These are phyloP conservation scores for Mayetiola destructor DNA, from an alignment of 2,888 invertebrate genomes.

Conservation along the genomic window DNA sequence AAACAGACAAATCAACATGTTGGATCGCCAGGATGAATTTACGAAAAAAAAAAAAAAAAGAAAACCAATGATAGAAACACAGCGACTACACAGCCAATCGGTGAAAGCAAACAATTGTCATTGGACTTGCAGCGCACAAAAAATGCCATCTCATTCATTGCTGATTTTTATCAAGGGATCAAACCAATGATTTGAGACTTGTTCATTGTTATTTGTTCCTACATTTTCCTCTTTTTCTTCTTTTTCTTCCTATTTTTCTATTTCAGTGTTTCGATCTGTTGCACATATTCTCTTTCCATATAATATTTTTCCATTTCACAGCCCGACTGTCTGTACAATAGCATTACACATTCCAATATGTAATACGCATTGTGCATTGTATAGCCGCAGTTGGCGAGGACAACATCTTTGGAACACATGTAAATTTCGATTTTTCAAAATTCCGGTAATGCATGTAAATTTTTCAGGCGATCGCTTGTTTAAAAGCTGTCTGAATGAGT, in stretches of 20 bases:
- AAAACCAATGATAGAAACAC: no score
- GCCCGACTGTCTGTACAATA: no score
- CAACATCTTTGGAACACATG: neutral
- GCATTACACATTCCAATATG: no score
- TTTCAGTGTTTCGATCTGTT: neutral
- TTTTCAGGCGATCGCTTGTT: neutral
- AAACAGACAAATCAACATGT: no score
- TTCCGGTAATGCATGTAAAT: constrained; percentile 2
- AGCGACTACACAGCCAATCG: neutral
- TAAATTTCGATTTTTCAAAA: neutral
- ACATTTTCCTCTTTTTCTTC: constrained; percentile 6
- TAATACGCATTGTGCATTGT: no score
- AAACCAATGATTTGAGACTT: constrained; percentile 1
- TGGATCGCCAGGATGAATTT: no score
- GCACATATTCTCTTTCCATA: neutral
- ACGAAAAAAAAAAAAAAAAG: no score
- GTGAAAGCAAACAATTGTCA: neutral
- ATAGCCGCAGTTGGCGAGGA: neutral
- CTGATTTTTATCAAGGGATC: constrained; percentile 12
- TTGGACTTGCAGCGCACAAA: no score
- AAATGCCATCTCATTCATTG: constrained; percentile 2
- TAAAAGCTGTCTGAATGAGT: constrained; percentile 11
- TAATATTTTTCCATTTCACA: no score
- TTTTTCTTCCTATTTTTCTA: neutral
- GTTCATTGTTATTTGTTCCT: neutral